Evolutionary conservation across 1,140 invertebrate species (phyloP), one percentile per base, ranked within the genome.

Genomic region (Ruditapes philippinarum): DNA sequence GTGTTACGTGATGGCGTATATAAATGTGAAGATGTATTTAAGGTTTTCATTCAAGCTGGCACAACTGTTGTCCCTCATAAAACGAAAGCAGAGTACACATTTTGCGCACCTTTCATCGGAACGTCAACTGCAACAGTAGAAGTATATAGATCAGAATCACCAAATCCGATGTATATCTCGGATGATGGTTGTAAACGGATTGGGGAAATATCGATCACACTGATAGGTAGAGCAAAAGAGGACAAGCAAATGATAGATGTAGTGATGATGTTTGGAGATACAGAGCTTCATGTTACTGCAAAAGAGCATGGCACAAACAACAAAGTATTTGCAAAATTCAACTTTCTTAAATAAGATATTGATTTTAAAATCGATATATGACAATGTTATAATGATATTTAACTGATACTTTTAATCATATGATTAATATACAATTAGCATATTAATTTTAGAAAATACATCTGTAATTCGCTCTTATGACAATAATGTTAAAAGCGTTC

Each of bases 251-350:
- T 36, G 17, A 57, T 82, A 22, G 36, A 40, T 38, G 57, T 82
- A 12, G 40, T 28, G 14, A 82, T 82, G 79, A 17, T 33, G 9
- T 79, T 79, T 33, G 76, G 54, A 54, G 57, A 65, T 38, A 82
- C 79, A 22, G 79, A 62, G 12, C 38, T 82, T n/a, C 57, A 36
- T 60, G 79, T 82, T 36, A 17, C 60, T 36, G 79, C 79, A 28
- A 79, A 28, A 33, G 76, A 79, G 54, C 14, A 79, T 33, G 45
- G 45, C 51, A 54, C 42, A 25, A n/a, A 79, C 17, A 79, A 79
- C 22, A 22, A 38, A 25, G 25, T 33, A 12, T 25, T 28, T 19
- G 42, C 45, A 28, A 79, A 49, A 54, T 57, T 79, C 25, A 54
- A 79, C 33, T 79, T 79, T 33, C 51, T 79, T 38, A 42, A 36